Percentiles rank a stretch among this genome's conserved stretches.
These are phyloP conservation scores for Elanus axillaris DNA, from an alignment of 2,113 vertebrate genomes.

Conservation along the genomic window DNA sequence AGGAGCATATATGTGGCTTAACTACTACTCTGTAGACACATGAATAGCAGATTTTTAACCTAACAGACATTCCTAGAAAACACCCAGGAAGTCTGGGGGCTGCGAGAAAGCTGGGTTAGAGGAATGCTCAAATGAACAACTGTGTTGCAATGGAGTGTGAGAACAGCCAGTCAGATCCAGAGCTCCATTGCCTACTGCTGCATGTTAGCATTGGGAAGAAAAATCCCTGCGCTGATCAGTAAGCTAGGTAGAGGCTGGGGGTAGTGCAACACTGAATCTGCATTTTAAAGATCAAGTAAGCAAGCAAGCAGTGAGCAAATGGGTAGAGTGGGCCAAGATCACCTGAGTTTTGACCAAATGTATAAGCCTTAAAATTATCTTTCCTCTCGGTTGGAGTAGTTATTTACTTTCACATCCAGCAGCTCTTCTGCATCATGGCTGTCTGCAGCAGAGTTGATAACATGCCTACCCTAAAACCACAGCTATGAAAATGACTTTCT, in stretches of 20 bases:
- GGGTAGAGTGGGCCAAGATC: neutral
- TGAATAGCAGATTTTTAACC: neutral
- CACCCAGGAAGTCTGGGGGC: neutral
- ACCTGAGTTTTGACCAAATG: constrained; percentile 1
- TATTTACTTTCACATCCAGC: neutral
- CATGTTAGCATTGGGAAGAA: neutral
- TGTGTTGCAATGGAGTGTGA: neutral
- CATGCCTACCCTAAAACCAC: neutral
- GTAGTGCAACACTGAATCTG: neutral
- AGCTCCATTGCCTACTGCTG: neutral
- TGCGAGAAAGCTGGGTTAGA: neutral
- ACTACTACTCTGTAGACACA: neutral
- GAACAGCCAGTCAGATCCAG: neutral
- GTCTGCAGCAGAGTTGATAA: neutral
- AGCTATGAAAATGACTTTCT: neutral
- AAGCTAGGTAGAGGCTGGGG: neutral
- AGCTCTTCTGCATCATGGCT: neutral
- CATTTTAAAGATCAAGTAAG: neutral
- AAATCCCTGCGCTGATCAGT: neutral
- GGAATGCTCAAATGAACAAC: neutral
- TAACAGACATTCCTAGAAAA: neutral
- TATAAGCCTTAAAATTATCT: neutral
- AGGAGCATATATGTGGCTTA: neutral
- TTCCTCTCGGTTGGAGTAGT: neutral
- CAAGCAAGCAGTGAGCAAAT: neutral